A percentile compares a stretch with the other conserved stretches of the same genome.
Evolutionary conservation across 1,140 invertebrate species (phyloP).

Genomic region (Globodera ellingtonae): DNA sequence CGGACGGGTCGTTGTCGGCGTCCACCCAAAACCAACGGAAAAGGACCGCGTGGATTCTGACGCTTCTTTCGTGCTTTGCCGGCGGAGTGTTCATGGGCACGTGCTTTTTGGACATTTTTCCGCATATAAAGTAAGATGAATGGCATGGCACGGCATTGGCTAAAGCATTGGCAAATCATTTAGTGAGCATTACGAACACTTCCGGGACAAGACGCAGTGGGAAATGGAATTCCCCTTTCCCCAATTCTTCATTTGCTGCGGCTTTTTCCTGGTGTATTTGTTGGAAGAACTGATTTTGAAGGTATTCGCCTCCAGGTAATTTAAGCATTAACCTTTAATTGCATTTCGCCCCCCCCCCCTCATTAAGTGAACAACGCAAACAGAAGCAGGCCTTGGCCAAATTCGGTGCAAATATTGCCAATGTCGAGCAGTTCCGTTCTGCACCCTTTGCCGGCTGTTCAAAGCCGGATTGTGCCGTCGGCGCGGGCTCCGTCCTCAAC

Average conservation of each 20-base stretch:
- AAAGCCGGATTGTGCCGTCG: constrained; percentile 23
- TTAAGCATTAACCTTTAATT: background rate
- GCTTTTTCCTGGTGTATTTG: constrained; percentile 65
- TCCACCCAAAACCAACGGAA: constrained; percentile 27
- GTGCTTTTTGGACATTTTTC: constrained; percentile 80
- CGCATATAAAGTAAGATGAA: constrained; percentile 75
- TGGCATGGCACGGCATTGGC: background rate
- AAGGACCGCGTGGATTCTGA: constrained; percentile 56
- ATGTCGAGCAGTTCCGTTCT: background rate
- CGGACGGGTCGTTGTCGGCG: constrained; percentile 11
- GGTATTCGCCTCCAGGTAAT: constrained; percentile 44
- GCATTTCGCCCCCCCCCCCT: background rate
- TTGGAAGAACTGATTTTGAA: constrained; percentile 56
- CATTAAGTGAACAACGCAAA: constrained; percentile 24
- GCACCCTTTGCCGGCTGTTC: constrained; percentile 12
- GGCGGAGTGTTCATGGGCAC: constrained; percentile 83
- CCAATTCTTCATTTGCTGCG: constrained; percentile 57
- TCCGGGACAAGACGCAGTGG: constrained; percentile 33
- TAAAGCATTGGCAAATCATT: constrained; percentile 19
- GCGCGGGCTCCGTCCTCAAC: constrained; percentile 4
- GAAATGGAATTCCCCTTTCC: constrained; percentile 51
- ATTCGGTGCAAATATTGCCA: constrained; percentile 14
- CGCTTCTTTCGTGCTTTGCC: constrained; percentile 77
- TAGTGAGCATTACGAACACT: constrained; percentile 50
- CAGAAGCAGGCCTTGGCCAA: constrained; percentile 20